Conservation (phyloP, 2,113 vertebrate genomes). For the Chionomys nivalis region DNA sequence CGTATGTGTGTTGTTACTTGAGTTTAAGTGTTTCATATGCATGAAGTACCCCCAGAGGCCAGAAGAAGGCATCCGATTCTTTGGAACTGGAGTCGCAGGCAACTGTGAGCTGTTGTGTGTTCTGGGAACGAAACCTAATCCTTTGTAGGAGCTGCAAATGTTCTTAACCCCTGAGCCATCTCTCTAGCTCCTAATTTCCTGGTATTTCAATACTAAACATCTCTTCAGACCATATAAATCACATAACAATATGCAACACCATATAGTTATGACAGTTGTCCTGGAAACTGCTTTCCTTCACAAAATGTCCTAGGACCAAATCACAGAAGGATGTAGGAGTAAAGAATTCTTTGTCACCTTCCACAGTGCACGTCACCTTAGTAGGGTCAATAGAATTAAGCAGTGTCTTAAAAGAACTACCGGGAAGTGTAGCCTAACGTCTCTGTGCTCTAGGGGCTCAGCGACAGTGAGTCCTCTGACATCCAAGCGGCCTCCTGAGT, state of each 20-base stretch:
- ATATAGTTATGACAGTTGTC: not conserved
- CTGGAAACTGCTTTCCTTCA: not conserved
- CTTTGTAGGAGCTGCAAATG: not conserved
- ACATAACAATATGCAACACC: not conserved
- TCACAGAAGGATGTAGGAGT: not conserved
- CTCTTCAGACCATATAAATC: not conserved
- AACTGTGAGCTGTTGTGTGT: not conserved
- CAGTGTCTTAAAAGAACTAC: not conserved
- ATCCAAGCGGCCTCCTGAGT: too few relatives aligned
- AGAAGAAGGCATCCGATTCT: not conserved
- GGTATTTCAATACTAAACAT: constrained; percentile 10
- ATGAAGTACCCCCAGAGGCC: too few relatives aligned
- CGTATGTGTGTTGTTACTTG: not conserved
- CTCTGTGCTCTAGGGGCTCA: not conserved
- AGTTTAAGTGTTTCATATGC: too few relatives aligned
- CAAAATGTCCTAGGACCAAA: not conserved
- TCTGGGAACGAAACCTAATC: not conserved
- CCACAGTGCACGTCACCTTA: not conserved
- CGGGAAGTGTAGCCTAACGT: too few relatives aligned
- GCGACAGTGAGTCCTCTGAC: too few relatives aligned
- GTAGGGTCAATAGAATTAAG: not conserved
- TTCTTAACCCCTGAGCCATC: not conserved
- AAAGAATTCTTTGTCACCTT: not conserved
- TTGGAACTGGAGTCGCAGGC: not conserved
- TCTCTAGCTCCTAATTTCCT: not conserved